Base-by-base conservation (phyloP, 2,888 invertebrate species). In the Megalurothrips usitatus region DNA sequence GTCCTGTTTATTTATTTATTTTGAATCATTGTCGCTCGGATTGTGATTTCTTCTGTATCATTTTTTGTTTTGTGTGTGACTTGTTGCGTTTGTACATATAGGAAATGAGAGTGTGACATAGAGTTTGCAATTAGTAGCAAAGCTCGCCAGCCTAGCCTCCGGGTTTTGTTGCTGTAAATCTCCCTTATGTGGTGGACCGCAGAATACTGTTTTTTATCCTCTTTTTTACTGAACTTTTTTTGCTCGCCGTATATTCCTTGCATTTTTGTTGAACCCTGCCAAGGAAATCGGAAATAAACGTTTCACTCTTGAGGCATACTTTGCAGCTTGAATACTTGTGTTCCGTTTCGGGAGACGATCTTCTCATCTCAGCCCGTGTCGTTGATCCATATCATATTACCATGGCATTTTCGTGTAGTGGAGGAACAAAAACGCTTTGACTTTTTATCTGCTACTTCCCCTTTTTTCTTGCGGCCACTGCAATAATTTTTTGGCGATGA, bases 191-290 rank as follows among this genome's bases (percentile, higher is more conserved):
- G 68, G 68, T 75, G 68, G 68, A 75, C 68, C 68, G 26, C 23
- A 23, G 68, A 14, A 23, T 75, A 4, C 34, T 43, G 34, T 43
- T 43, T 43, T 43, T 52, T 58, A 6, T 58, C 19, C 4, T 79
- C 34, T 79, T 28, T 48, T 28, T n/a, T 28, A 17, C 34, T 43
- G 2, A 43, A 2, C 43, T 34, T 34, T n/a, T 79, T 79, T 43
- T 49, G 9, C 28, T 49, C n/a, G 23, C 9, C 4, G 6, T 43
- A 2, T 4, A 2, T 43, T 2, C 34, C 34, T 43, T 43, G 34
- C 34, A n/a, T 79, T 79, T 79, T 79, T 79, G 34, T 43, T 79
- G 49, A 49, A 26, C 79, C 19, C n/a, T 79, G 49, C 49, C 17
- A 79, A 49, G 26, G 79, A n/a, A n/a, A 58, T 58, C 26, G 12